These are phyloP conservation scores for Chelonia mydas DNA, from an alignment of 2,797 vertebrate species.

Conservation along the genomic window DNA sequence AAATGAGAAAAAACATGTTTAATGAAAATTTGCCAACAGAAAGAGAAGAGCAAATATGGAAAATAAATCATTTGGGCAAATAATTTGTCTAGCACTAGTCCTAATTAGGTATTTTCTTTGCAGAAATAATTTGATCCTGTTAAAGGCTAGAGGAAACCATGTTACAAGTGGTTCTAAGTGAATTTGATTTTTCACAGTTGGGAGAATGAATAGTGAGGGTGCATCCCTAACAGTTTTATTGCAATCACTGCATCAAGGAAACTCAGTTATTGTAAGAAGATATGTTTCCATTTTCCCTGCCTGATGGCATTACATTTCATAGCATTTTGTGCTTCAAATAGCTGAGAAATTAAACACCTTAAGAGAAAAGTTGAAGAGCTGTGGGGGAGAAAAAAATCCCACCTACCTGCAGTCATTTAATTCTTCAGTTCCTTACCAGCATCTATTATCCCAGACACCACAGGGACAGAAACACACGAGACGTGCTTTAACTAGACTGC, in stretches of 20 bases:
- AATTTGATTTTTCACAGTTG: background rate
- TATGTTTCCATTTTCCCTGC: background rate
- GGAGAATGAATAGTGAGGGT: background rate
- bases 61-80: background rate
- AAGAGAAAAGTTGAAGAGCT: background rate
- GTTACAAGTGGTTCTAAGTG: constrained; percentile 31
- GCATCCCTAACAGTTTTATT: background rate
- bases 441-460: background rate
- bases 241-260: background rate
- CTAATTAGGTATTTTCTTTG: background rate
- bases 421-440: background rate
- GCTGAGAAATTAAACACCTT: background rate
- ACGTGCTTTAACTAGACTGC: background rate
- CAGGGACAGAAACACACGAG: background rate
- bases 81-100: background rate
- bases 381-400: background rate
- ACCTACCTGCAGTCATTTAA: background rate
- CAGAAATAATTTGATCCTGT: constrained; percentile 40
- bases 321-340: background rate
- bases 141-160: constrained; percentile 17
- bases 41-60: background rate
- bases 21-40: background rate
- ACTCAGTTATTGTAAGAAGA: background rate
- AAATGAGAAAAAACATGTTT: background rate
- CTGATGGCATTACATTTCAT: background rate